A percentile compares a stretch with the other conserved stretches of the same genome.
These are phyloP conservation scores for Buathra laborator DNA, from an alignment of 2,888 invertebrate genomes.

Conservation along the genomic window DNA sequence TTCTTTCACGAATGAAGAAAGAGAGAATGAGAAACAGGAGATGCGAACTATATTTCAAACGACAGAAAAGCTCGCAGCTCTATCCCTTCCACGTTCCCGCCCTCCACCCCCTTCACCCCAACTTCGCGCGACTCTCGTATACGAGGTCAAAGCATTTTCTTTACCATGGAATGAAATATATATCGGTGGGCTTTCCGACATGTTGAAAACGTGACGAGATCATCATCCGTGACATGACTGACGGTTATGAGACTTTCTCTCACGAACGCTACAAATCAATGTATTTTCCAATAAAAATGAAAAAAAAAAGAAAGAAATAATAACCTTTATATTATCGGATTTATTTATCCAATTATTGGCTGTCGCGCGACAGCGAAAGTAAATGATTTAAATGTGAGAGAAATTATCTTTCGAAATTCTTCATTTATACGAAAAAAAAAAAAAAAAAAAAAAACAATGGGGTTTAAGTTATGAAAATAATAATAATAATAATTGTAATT, in stretches of 20 bases:
- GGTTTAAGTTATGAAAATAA: too few species aligned
- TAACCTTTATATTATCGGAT: too few species aligned
- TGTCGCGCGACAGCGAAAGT: too few species aligned
- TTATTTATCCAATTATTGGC: too few species aligned
- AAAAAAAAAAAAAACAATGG: too few species aligned
- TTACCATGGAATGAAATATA: slow-evolving; percentile 7
- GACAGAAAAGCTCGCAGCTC: slow-evolving; percentile 8
- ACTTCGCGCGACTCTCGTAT: background rate
- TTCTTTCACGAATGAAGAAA: background rate
- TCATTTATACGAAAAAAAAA: too few species aligned
- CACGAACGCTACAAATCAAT: background rate
- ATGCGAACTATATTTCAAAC: slow-evolving; percentile 65
- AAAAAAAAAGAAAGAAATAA: too few species aligned
- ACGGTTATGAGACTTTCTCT: background rate
- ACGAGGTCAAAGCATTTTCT: slow-evolving; percentile 38
- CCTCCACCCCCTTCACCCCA: background rate
- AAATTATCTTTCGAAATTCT: too few species aligned
- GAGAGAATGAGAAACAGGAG: slow-evolving; percentile 50
- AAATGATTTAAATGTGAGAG: too few species aligned
- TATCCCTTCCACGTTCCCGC: background rate
- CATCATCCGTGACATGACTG: slow-evolving; percentile 2
- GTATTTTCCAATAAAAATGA: too few species aligned
- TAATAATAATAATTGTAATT: too few species aligned
- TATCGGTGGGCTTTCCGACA: background rate
- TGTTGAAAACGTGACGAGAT: slow-evolving; percentile 2